Conservation (phyloP, 2,888 invertebrate species). For the Peribatodes rhomboidaria region DNA sequence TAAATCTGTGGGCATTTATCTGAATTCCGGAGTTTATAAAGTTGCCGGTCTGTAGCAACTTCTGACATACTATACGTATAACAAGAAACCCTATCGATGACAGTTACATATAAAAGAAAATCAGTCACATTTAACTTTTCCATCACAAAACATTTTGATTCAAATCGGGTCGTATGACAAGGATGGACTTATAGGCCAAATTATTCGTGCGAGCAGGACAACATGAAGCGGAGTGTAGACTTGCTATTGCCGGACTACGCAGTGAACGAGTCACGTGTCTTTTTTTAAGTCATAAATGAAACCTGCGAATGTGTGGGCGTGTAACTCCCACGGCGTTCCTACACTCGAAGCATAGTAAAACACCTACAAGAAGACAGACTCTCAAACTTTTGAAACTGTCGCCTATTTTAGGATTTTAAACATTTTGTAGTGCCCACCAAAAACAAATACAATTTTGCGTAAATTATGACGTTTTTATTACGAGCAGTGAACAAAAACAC, state of each 20-base stretch:
- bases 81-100: neutral
- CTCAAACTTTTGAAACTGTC: neutral
- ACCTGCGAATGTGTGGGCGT: slow-evolving; percentile 25
- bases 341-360: slow-evolving; percentile 2
- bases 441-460: neutral
- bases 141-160: too few relatives aligned
- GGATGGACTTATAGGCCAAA: too few relatives aligned
- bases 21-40: neutral
- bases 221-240: too few relatives aligned
- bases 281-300: neutral
- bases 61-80: slow-evolving; percentile 24
- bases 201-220: too few relatives aligned
- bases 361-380: neutral
- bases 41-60: slow-evolving; percentile 4
- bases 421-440: neutral
- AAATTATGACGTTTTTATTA: too few relatives aligned
- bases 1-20: slow-evolving; percentile 1
- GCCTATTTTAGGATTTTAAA: neutral
- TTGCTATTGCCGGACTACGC: too few relatives aligned
- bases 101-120: too few relatives aligned
- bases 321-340: slow-evolving; percentile 13
- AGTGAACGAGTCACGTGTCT: too few relatives aligned
- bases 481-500: too few relatives aligned
- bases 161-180: too few relatives aligned
- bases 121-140: too few relatives aligned